Conservation (phyloP, 2,113 vertebrate species). For the Miniopterus natalensis region DNA sequence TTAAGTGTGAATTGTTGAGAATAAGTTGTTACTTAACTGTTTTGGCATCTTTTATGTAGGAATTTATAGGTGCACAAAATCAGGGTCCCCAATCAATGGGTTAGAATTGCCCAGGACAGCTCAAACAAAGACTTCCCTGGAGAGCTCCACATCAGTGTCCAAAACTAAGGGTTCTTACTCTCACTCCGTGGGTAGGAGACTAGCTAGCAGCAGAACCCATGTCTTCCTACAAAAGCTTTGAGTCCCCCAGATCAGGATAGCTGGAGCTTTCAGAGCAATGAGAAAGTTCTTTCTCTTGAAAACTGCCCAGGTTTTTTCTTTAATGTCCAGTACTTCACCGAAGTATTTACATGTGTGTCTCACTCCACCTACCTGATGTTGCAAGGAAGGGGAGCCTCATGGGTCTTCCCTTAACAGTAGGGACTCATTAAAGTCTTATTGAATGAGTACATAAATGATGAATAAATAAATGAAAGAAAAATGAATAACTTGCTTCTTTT, state of each 20-base stretch:
- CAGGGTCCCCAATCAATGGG: neutral
- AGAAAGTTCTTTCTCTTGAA: conserved; percentile 8
- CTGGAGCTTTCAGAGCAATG: neutral
- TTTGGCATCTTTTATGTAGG: neutral
- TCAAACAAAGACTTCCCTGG: neutral
- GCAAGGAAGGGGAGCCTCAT: neutral
- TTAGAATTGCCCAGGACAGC: neutral
- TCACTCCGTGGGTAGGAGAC: neutral
- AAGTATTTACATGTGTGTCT: neutral
- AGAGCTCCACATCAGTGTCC: neutral
- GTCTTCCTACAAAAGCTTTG: neutral
- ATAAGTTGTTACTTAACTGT: neutral
- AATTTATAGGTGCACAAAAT: neutral
- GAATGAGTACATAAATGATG: neutral
- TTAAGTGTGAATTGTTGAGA: neutral
- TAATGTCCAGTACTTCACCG: neutral
- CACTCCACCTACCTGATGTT: neutral
- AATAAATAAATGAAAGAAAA: neutral
- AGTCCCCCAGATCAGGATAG: neutral
- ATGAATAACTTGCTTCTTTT: neutral
- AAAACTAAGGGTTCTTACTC: neutral
- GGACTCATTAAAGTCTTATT: neutral
- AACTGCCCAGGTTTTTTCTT: neutral
- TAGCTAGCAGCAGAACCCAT: neutral
- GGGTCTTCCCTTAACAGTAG: neutral